Evolutionary conservation across 2,888 invertebrate species (phyloP), one percentile per base, ranked within the genome.

Genomic region (Apamea epomidion): DNA sequence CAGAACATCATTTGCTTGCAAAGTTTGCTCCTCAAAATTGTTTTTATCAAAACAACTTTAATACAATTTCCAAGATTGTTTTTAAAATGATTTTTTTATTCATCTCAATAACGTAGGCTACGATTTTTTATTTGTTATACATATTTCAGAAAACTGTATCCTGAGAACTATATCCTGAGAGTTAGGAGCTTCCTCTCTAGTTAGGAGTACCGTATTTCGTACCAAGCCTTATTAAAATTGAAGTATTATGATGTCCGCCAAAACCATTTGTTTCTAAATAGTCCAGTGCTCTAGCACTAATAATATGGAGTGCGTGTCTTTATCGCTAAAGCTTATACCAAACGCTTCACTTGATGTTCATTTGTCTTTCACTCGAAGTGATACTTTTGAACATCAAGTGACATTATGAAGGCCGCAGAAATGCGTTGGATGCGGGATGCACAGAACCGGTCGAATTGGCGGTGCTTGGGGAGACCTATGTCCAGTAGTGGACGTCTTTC

Each of bases 301-400:
- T 76, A 79, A 86, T 82, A 80, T 85, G 75, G 88, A 86, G 87
- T 88, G 90, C 89, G 81, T 79, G 67, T 87, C 45, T 82, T 87
- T 87, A 76, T 78, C 32, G 71, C 85, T 89, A 60, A n/a, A n/a
- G 37, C 72, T 60, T 18, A 42, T 21, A n/a, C n/a, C 60, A 72
- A 7, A 60, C 7, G n/a, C 72, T 60, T 37, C 37, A 60, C n/a
- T 42, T 72, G 37, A 18, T 54, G 25, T n/a, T 54, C 5, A 58
- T 37, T n/a, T n/a, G 10, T 71, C 8, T 32, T 54, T n/a, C 32
- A 37, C 18, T n/a, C 7, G 7, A 37, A 72, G 37, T n/a, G 69
- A 21, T 14, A 48, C 14, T 12, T 29, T 21, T 32, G 8, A 32
- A 70, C 21, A 25, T 7, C 1, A 51, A 29, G 29, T n/a, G n/a